Evolutionary conservation across 2,888 invertebrate species (phyloP), one percentile per base, ranked within the genome.

Genomic region (Cepaea hortensis): DNA sequence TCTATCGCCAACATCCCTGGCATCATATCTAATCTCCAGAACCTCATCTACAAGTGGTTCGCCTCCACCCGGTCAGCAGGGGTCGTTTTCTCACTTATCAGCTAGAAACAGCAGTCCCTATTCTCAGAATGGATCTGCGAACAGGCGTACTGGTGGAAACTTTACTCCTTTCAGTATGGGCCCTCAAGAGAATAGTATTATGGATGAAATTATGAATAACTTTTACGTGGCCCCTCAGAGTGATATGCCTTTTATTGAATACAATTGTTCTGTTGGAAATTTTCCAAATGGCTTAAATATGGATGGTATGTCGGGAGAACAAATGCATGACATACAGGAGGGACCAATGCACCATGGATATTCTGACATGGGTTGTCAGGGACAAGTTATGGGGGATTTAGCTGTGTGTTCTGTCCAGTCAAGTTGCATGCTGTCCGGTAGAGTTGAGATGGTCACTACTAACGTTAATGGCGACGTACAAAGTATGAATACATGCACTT

Each of bases 1-100:
- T 61, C 92, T 93, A 76, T 95, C 95, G 2, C 95, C 95, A 35
- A 95, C 94, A 3, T 95, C 95, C 23, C 91, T 95, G 84, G 91
- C 92, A 11, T 90, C 91, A 85, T 91, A 92, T 77, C 92, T 91
- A 85, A 91, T 92, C 35, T 92, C 93, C 0, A 88, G 91, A 75
- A 92, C 93, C 73, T 91, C 93, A 6, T 91, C 93, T 20, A 90
- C 92, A 50, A 93, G 91, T 83, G 91, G 90, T 4, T 92, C 93
- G 20, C 93, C 92, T 7, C 92, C 91, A 84, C 91, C 91, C 3
- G 88, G 88, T 11, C 91, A 91, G 55, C 90, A 90, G 7, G 93
- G 94, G 46, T 92, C 93, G 81, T 94, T 93, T 87, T 94, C 93
- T 46, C 94, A 94, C 89, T 90, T 94, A 86, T 92, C 92, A 72